A percentile compares a stretch with the other conserved stretches of the same genome.
Evolutionary conservation across 2,113 vertebrate genomes (phyloP).

Genomic region (Antennarius striatus): DNA sequence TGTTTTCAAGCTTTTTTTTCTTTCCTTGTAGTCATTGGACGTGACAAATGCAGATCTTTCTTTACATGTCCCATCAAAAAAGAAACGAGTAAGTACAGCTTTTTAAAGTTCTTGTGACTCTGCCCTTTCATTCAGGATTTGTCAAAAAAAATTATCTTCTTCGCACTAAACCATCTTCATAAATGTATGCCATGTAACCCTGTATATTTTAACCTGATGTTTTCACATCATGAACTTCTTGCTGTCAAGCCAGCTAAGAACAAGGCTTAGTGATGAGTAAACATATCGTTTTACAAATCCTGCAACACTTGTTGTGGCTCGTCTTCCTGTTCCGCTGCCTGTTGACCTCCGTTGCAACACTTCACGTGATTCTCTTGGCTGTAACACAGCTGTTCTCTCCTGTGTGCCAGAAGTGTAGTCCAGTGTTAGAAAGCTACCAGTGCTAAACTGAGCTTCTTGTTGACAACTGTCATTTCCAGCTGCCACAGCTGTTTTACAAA

Average conservation of each 20-base stretch:
- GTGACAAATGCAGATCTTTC: constrained; percentile 75
- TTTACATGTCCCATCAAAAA: constrained; percentile 78
- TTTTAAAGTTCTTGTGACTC: background rate
- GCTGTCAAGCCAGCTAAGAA: background rate
- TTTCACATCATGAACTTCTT: no score
- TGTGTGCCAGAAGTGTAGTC: constrained; percentile 17
- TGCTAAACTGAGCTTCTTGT: constrained; percentile 13
- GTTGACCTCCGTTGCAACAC: constrained; percentile 25
- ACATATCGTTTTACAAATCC: constrained; percentile 26
- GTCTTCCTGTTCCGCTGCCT: constrained; percentile 32
- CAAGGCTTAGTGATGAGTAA: constrained; percentile 33
- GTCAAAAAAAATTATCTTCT: background rate
- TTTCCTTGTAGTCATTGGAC: constrained; percentile 81
- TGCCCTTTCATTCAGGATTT: background rate
- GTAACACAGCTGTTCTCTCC: constrained; percentile 52
- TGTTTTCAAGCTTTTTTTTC: background rate
- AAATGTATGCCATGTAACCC: no score
- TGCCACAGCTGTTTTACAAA: constrained; percentile 68
- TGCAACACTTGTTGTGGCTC: constrained; percentile 50
- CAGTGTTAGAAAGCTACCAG: constrained; percentile 33
- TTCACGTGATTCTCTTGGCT: constrained; percentile 26
- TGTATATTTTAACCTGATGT: no score
- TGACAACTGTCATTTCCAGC: constrained; percentile 51
- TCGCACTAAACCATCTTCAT: no score
- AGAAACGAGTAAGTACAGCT: constrained; percentile 83